Conservation (phyloP, 1,140 invertebrate genomes). For the Anoplolepis gracilipes region DNA sequence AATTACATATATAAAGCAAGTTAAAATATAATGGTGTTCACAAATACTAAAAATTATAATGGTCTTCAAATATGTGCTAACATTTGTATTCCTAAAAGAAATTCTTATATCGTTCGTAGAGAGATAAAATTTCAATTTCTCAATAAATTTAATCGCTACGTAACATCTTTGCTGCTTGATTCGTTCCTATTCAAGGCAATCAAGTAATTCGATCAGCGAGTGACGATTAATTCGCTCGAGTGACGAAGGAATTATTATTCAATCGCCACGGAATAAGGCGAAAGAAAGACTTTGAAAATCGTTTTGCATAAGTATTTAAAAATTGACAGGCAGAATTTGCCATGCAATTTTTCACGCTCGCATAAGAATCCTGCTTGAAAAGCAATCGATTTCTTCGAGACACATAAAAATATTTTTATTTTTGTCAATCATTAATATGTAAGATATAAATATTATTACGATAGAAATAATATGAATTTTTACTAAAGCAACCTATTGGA, state of each 20-base stretch:
- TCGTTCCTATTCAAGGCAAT: conserved; percentile 8
- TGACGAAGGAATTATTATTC: conserved; percentile 26
- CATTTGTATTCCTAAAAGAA: neutral
- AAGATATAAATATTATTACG: neutral
- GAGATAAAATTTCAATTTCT: neutral
- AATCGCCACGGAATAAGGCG: conserved; percentile 13
- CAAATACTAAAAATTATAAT: too few species aligned
- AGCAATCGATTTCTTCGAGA: conserved; percentile 4
- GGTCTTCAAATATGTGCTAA: neutral
- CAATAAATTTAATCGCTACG: neutral
- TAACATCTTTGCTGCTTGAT: conserved; percentile 1
- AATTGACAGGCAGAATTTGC: neutral
- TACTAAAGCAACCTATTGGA: conserved; percentile 19
- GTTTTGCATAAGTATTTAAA: neutral
- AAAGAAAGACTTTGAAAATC: neutral
- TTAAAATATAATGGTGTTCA: neutral
- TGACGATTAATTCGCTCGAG: conserved; percentile 36
- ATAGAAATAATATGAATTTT: neutral
- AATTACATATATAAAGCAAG: neutral
- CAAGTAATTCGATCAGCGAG: conserved; percentile 17
- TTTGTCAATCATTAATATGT: neutral
- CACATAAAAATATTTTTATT: neutral
- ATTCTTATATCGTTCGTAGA: neutral
- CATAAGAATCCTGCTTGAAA: neutral
- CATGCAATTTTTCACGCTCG: neutral